Percentiles rank a stretch among this genome's conserved stretches.
phyloP scores from a whole-genome alignment of 2,113 vertebrate genomes.

The Alosa alosa region DNA sequence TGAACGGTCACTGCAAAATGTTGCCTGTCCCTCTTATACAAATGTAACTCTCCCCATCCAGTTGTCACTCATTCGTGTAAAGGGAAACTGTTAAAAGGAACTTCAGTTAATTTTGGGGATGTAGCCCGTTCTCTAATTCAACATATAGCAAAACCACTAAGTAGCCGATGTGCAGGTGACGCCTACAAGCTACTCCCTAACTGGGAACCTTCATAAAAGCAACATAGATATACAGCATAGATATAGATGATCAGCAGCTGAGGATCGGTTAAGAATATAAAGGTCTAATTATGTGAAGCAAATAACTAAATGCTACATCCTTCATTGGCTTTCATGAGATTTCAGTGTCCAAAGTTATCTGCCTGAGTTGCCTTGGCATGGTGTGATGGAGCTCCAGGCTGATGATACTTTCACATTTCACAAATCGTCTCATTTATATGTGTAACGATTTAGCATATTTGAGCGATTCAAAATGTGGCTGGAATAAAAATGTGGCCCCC shows the following conservation, averaged over 20 bases:
- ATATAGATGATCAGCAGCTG: not conserved
- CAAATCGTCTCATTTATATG: constrained; percentile 52
- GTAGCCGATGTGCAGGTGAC: not conserved
- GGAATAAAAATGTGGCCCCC: constrained; percentile 47
- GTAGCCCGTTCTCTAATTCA: not conserved
- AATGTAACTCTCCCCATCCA: not conserved
- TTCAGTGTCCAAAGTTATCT: not conserved
- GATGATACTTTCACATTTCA: constrained; percentile 16
- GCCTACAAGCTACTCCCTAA: not conserved
- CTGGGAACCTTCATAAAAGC: not conserved
- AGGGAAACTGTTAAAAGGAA: not conserved
- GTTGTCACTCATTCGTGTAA: not conserved
- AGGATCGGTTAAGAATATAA: not conserved
- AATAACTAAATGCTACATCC: not conserved
- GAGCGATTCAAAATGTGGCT: constrained; percentile 44
- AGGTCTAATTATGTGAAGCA: not conserved
- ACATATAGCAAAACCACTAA: not conserved
- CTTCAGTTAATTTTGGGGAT: not conserved
- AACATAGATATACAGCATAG: not conserved
- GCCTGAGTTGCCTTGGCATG: not conserved
- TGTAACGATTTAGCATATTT: constrained; percentile 53
- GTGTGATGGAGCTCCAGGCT: not conserved
- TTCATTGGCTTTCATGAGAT: not conserved
- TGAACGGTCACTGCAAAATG: constrained; percentile 12
- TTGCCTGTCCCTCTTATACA: not conserved